Evolutionary conservation across 2,888 invertebrate species (phyloP).

Genomic region (Hedychridium roseum): DNA sequence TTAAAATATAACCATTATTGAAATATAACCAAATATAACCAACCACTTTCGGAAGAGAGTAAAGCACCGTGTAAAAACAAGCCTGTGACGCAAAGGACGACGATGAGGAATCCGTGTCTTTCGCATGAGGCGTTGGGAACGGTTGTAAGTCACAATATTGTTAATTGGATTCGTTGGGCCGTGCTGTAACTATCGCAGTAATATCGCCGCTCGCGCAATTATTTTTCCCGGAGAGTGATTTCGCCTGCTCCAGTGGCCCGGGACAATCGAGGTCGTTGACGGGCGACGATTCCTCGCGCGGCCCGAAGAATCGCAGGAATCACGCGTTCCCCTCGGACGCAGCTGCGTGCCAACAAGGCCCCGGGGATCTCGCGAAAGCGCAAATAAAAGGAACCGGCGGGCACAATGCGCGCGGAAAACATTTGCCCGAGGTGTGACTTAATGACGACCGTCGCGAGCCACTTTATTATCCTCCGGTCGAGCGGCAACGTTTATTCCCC

Average conservation of each 20-base stretch:
- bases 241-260: conserved; percentile 54
- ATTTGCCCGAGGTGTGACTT: conserved; percentile 7
- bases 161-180: conserved; percentile 36
- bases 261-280: conserved; percentile 48
- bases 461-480: conserved; percentile 33
- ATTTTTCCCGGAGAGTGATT: conserved; percentile 61
- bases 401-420: neutral
- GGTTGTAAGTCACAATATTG: conserved; percentile 33
- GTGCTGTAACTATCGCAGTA: neutral
- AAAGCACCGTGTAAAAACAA: conserved; percentile 4
- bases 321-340: neutral
- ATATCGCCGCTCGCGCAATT: conserved; percentile 46
- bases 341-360: neutral
- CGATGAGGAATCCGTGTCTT: too few species aligned
- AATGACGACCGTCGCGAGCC: conserved; percentile 30
- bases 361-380: neutral
- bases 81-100: conserved; percentile 5
- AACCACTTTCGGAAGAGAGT: too few species aligned
- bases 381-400: too few species aligned
- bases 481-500: too few species aligned
- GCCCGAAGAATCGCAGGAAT: neutral
- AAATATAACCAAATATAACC: too few species aligned
- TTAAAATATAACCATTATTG: too few species aligned
- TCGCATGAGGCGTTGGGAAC: too few species aligned
- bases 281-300: conserved; percentile 9